Conservation (phyloP, 2,113 vertebrate species). For the Tupaia chinensis region DNA sequence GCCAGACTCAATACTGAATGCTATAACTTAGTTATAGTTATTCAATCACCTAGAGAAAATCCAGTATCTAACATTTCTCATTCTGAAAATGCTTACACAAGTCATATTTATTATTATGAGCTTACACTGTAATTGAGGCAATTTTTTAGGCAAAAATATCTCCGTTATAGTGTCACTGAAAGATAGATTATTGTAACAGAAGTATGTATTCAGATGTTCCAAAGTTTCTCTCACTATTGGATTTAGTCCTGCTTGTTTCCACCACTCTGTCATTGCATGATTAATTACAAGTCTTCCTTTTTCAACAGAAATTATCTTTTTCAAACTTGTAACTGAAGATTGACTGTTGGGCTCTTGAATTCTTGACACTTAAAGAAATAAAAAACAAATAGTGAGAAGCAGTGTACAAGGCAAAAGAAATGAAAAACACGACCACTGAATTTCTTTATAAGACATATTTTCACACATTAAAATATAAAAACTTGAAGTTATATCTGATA, state of each 20-base stretch:
- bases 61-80: neutral
- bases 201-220: conserved; percentile 70
- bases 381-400: conserved; percentile 67
- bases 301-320: conserved; percentile 62
- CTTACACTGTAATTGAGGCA: conserved; percentile 83
- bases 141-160: conserved; percentile 71
- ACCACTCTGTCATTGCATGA: conserved; percentile 66
- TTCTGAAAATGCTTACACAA: conserved; percentile 32
- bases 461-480: conserved; percentile 21
- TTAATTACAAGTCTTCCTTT: conserved; percentile 65
- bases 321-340: conserved; percentile 76
- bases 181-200: conserved; percentile 33
- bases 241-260: conserved; percentile 76
- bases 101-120: conserved; percentile 41
- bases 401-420: conserved; percentile 48
- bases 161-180: conserved; percentile 72
- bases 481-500: neutral
- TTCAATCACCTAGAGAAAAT: conserved; percentile 30
- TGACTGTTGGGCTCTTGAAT: conserved; percentile 37
- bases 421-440: conserved; percentile 18
- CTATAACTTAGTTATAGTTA: conserved; percentile 1
- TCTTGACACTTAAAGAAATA: conserved; percentile 78
- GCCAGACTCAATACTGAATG: neutral
- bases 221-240: conserved; percentile 43
- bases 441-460: conserved; percentile 54